Evolutionary conservation across 1,140 invertebrate species (phyloP).

Genomic region (roundworm (Caenorhabditis elegans)): WBcel235 BX284604.4:9828001-9828500

Average conservation of each 20-base stretch:
- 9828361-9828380: conserved; percentile 82
- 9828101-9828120: conserved; percentile 96
- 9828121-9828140: conserved; percentile 98
- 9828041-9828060: too few species aligned
- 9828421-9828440: conserved; percentile 84
- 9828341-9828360: conserved; percentile 79
- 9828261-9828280: background rate
- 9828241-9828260: conserved; percentile 73
- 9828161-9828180: conserved; percentile 99
- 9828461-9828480: conserved; percentile 76
- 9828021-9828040: too few species aligned
- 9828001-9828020: too few species aligned
- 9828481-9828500: background rate
- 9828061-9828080: too few species aligned
- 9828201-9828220: conserved; percentile 99
- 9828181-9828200: conserved; percentile 96
- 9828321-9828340: conserved; percentile 68
- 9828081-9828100: conserved; percentile 71
- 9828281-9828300: conserved; percentile 35
- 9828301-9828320: background rate
- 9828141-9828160: conserved; percentile 90
- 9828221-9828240: conserved; percentile 84
- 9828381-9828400: conserved; percentile 67
- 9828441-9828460: conserved; percentile 91
- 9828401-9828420: conserved; percentile 79